Evolutionary conservation across 2,888 invertebrate species (phyloP).

Genomic region (Xestia rhomboidea): DNA sequence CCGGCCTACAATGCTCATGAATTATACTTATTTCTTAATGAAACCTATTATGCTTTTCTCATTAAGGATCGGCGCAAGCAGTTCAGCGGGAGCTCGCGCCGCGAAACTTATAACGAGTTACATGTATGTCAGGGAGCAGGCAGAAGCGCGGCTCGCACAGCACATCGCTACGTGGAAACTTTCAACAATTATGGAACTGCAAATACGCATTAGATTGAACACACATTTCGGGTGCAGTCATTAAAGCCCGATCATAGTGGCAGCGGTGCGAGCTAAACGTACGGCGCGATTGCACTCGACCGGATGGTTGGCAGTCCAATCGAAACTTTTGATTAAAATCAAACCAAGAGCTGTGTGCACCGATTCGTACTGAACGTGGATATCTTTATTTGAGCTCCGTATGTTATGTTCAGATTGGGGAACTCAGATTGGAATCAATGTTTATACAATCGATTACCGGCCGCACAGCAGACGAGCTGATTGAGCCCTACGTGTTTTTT

Average conservation of each 20-base stretch:
- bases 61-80: constrained; percentile 61
- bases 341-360: constrained; percentile 82
- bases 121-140: constrained; percentile 71
- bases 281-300: constrained; percentile 81
- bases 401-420: constrained; percentile 83
- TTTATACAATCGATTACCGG: constrained; percentile 83
- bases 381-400: constrained; percentile 88
- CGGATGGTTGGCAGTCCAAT: constrained; percentile 85
- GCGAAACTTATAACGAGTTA: constrained; percentile 84
- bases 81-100: constrained; percentile 65
- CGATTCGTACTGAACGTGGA: constrained; percentile 81
- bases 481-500: constrained; percentile 67
- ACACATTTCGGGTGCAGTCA: constrained; percentile 83
- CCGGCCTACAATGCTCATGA: constrained; percentile 55
- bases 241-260: constrained; percentile 83
- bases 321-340: constrained; percentile 91
- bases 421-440: constrained; percentile 79
- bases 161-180: constrained; percentile 75
- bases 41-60: constrained; percentile 71
- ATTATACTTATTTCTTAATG: constrained; percentile 64
- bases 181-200: constrained; percentile 84
- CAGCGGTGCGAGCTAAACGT: constrained; percentile 72
- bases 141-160: constrained; percentile 67
- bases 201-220: constrained; percentile 86
- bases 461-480: constrained; percentile 42